Evolutionary conservation across 2,888 invertebrate species (phyloP).

Genomic region (Mimumesa dahlbomi): DNA sequence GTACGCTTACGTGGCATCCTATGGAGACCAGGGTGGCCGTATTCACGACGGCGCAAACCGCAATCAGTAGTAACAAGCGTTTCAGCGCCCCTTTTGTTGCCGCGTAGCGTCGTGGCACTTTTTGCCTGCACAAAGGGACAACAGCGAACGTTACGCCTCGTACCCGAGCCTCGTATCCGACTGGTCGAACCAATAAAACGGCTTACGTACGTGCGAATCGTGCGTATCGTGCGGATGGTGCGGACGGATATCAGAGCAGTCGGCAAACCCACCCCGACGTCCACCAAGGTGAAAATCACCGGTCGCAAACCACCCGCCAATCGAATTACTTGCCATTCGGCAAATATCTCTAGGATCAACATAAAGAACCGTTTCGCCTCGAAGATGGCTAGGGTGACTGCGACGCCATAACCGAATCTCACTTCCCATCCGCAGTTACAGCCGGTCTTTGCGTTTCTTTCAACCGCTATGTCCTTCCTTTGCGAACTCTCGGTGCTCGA

Average conservation of each 20-base stretch:
- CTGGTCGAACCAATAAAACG: not conserved
- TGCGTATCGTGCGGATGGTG: conserved; percentile 56
- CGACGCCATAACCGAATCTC: conserved; percentile 67
- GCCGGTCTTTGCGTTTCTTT: conserved; percentile 21
- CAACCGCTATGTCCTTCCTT: conserved; percentile 24
- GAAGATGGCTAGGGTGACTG: conserved; percentile 69
- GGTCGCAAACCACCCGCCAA: conserved; percentile 72
- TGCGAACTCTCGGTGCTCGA: conserved; percentile 41
- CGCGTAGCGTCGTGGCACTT: conserved; percentile 53
- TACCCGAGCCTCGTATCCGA: no score
- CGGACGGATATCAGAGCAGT: conserved; percentile 68
- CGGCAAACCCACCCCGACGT: conserved; percentile 69
- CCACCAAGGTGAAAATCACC: conserved; percentile 67
- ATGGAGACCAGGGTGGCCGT: conserved; percentile 68
- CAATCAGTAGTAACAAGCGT: conserved; percentile 61
- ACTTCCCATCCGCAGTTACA: conserved; percentile 69
- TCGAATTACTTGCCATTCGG: conserved; percentile 71
- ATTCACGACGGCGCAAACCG: conserved; percentile 68
- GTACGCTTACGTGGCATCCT: conserved; percentile 66
- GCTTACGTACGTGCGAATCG: conserved; percentile 66
- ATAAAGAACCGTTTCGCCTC: conserved; percentile 74
- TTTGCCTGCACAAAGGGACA: conserved; percentile 52
- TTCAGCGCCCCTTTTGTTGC: conserved; percentile 56
- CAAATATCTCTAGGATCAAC: conserved; percentile 70
- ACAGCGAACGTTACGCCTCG: not conserved